A percentile compares a stretch with the other conserved stretches of the same genome.
Evolutionary conservation across 2,797 vertebrate species (phyloP).

Genomic region (Semotilus atromaculatus): DNA sequence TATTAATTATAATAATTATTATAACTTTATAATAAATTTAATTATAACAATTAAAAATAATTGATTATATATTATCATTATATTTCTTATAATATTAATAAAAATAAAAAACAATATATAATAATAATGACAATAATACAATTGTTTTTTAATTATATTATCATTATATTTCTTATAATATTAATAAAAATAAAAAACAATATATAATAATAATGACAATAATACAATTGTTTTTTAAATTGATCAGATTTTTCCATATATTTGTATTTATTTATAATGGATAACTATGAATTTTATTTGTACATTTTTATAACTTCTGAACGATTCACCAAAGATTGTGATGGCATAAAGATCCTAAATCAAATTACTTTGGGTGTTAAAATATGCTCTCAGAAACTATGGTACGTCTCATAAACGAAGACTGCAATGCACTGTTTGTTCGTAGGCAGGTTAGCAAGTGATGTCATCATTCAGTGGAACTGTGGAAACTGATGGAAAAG

Average conservation of each 20-base stretch:
- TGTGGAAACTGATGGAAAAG: slow-evolving; percentile 16
- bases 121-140: not conserved
- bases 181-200: not conserved
- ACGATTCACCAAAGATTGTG: not conserved
- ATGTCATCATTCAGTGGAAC: not conserved
- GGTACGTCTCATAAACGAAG: not conserved
- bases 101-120: not conserved
- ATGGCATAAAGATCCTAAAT: not conserved
- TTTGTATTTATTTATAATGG: not conserved
- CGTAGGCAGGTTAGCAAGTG: not conserved
- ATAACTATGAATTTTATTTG: not conserved
- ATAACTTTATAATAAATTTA: not conserved
- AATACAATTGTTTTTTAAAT: not conserved
- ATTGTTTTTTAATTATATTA: not conserved
- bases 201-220: too few relatives aligned
- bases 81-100: not conserved
- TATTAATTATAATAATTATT: too few relatives aligned
- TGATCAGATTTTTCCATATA: not conserved
- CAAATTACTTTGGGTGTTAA: not conserved
- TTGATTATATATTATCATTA: not conserved
- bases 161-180: not conserved
- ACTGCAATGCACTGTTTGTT: not conserved
- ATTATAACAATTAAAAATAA: not conserved
- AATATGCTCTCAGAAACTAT: not conserved
- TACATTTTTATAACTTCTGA: not conserved